Evolutionary conservation across 2,888 invertebrate genomes (phyloP).

Genomic region (Halictus quadricinctus): DNA sequence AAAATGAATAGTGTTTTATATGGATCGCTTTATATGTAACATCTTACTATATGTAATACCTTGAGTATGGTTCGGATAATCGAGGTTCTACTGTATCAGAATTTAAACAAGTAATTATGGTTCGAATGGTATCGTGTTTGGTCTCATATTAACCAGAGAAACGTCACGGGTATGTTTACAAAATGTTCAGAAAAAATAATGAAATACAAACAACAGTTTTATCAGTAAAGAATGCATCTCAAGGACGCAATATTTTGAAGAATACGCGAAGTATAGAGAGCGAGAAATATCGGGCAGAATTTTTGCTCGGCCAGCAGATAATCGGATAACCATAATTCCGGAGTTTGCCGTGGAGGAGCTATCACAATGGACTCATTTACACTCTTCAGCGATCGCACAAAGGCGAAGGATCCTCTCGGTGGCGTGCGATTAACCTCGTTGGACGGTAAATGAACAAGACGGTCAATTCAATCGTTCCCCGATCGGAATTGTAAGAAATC

Average conservation of each 20-base stretch:
- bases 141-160: neutral
- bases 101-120: neutral
- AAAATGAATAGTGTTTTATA: no score
- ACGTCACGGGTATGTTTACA: neutral
- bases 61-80: neutral
- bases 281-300: neutral
- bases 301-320: constrained; percentile 4
- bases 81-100: neutral
- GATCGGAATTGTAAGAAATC: constrained; percentile 25
- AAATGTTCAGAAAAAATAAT: neutral
- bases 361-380: constrained; percentile 16
- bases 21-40: neutral
- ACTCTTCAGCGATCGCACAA: constrained; percentile 9
- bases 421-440: constrained; percentile 1
- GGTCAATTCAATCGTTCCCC: constrained; percentile 14
- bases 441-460: constrained; percentile 1
- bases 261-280: neutral
- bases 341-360: neutral
- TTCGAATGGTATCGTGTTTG: neutral
- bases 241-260: neutral
- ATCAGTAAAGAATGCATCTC: neutral
- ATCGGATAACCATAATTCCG: constrained; percentile 1
- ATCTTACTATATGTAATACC: no score
- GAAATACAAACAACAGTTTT: neutral
- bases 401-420: neutral